phyloP scores from a whole-genome alignment of 2,888 invertebrate species.

The Megaustenia siamemsis region DNA sequence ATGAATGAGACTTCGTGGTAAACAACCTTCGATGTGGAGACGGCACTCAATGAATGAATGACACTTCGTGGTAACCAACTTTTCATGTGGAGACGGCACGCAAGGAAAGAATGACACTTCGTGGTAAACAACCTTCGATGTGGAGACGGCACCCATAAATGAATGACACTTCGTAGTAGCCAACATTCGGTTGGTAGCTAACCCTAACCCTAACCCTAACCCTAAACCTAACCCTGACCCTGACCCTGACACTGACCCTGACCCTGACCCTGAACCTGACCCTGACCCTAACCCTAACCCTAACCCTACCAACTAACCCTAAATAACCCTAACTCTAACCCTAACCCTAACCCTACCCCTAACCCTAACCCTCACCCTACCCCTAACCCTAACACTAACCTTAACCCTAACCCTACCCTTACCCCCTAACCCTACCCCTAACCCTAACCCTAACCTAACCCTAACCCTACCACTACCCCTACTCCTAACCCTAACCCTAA shows the following conservation, averaged over 20 bases:
- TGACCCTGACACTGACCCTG: conserved; percentile 17
- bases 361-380: conserved; percentile 40
- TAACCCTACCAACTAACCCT: conserved; percentile 38
- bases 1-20: too few species aligned
- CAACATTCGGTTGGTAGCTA: too few species aligned
- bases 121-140: too few species aligned
- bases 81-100: too few species aligned
- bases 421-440: conserved; percentile 37
- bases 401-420: conserved; percentile 42
- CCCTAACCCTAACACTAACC: conserved; percentile 44
- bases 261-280: conserved; percentile 20
- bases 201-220: conserved; percentile 29
- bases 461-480: too few species aligned
- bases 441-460: conserved; percentile 43
- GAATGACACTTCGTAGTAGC: too few species aligned
- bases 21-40: too few species aligned
- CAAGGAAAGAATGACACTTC: too few species aligned
- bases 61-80: too few species aligned
- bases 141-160: too few species aligned
- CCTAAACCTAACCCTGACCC: conserved; percentile 22
- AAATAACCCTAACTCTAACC: conserved; percentile 46
- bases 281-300: conserved; percentile 41
- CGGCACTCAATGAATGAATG: too few species aligned
- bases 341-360: conserved; percentile 46
- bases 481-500: too few species aligned